A percentile compares a stretch with the other conserved stretches of the same genome.
Conservation (phyloP, 92 coral and sea anemone genomes). For the Isaurus tuberculatus region DNA sequence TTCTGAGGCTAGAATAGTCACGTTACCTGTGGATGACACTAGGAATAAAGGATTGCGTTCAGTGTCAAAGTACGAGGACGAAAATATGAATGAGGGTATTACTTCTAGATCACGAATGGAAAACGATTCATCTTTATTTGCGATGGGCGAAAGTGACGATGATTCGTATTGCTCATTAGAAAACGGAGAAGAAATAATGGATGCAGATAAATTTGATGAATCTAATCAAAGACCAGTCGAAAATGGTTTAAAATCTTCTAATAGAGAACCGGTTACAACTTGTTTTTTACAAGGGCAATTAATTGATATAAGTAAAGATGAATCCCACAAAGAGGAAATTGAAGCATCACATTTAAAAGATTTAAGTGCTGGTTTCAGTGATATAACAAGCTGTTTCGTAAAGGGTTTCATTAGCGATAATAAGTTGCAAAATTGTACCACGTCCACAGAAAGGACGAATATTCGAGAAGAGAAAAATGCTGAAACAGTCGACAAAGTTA, state of each 20-base stretch:
- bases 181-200: neutral
- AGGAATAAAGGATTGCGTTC: neutral
- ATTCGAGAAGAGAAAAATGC: neutral
- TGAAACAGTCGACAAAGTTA: neutral
- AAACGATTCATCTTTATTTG: neutral
- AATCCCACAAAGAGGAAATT: neutral
- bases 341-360: neutral
- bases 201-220: neutral
- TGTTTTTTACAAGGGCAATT: neutral
- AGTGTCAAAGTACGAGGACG: conserved; percentile 5
- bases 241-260: neutral
- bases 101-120: neutral
- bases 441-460: neutral
- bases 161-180: conserved; percentile 41
- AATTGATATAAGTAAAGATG: neutral
- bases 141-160: conserved; percentile 11
- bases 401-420: neutral
- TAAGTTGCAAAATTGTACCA: neutral
- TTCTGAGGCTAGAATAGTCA: neutral
- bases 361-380: neutral
- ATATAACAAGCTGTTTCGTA: neutral
- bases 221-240: neutral
- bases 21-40: neutral
- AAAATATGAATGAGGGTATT: neutral
- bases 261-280: neutral